Conservation (phyloP, 2,113 vertebrate species). For the Tachuris rubrigastra region DNA sequence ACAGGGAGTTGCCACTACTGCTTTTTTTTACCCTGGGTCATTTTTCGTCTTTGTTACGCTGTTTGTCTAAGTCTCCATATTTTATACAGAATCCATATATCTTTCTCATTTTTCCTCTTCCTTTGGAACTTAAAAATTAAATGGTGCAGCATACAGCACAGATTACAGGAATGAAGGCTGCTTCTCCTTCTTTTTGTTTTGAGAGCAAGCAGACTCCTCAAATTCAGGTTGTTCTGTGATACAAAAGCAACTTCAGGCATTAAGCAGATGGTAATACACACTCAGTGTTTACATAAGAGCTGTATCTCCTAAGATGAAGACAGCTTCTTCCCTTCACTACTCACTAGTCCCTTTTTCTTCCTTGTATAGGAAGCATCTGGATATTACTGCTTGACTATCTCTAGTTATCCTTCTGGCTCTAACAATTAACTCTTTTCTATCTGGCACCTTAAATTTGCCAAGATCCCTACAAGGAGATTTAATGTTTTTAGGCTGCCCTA, state of each 20-base stretch:
- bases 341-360: background rate
- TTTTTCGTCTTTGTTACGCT: background rate
- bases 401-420: background rate
- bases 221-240: background rate
- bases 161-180: background rate
- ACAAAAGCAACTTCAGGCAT: background rate
- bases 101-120: background rate
- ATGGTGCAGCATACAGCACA: background rate
- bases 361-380: background rate
- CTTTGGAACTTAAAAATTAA: background rate
- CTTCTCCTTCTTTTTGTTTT: background rate
- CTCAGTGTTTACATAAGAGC: background rate
- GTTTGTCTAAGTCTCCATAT: background rate
- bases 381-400: background rate
- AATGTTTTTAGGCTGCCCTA: background rate
- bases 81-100: background rate
- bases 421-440: background rate
- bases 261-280: constrained; percentile 19
- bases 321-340: background rate
- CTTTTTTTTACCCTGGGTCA: background rate
- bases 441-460: background rate
- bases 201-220: background rate
- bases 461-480: background rate
- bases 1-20: background rate
- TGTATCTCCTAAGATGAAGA: constrained; percentile 20